Base-by-base conservation (phyloP, 2,113 vertebrate species). In the Dermatemys mawii region DNA sequence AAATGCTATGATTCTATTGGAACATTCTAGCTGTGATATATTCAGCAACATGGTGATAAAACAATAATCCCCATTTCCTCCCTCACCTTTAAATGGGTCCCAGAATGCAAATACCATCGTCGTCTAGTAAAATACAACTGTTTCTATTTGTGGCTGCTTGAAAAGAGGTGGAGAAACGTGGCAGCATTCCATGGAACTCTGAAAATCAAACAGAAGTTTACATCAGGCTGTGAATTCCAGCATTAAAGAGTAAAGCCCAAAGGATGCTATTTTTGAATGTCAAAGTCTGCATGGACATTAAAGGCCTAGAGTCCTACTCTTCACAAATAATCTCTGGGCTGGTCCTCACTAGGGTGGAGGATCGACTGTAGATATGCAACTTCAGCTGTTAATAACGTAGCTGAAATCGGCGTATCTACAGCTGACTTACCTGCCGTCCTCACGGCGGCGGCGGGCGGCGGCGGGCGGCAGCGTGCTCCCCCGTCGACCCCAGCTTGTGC, bases 231-330 rank as follows among this genome's bases (percentile, higher is more conserved):
- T 2, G 90, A 81, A 96, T 96, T 60, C 92, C 93, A 57, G 19
- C 93, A 87, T 76, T 60, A 94, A 97, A 95, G 91, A 94, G 63
- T 86, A 87, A 81, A 96, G 82, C 93, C 91, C 88, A 75, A 93
- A 96, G 87, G 93, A 75, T 85, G 83, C 95, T 97, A 97, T 97
- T 98, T 97, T 97, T 96, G 97, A 96, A 87, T 91, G 50, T 27
- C 70, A 85, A 53, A 80, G 86, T 90, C 90, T 78, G 35, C 8
- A 48, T 87, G 85, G 93, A 48, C 81, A 26, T 86, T 12, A 3
- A 92, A 93, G 29, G 44, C 87, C 84, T 79, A 27, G 1, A 1
- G 49, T 87, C 63, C 79, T 83, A 48, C 79, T 50, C 0, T 82
- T 92, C 86, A 93, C 48, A 13, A 93, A 55, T 35, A 67, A 84